phyloP scores from a whole-genome alignment of 2,888 invertebrate species.

The Eristalis pertinax region DNA sequence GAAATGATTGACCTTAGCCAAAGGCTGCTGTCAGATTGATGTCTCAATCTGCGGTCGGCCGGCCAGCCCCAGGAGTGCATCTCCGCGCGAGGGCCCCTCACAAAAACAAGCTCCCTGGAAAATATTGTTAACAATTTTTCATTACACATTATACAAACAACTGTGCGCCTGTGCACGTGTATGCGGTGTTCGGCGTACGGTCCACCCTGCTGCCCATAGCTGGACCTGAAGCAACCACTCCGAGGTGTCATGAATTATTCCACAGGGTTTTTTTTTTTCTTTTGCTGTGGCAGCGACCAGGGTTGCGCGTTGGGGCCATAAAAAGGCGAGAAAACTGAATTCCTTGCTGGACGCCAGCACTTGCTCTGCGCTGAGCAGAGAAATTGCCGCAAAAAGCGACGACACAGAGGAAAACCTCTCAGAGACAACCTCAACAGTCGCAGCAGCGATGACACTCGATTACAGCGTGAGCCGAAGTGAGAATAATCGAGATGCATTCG shows the following conservation, averaged over 20 bases:
- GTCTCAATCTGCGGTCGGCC: conserved; percentile 61
- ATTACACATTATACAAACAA: conserved; percentile 64
- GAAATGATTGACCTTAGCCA: conserved; percentile 68
- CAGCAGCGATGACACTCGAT: conserved; percentile 65
- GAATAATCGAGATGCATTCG: conserved; percentile 62
- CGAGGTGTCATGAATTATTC: conserved; percentile 71
- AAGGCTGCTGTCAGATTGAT: conserved; percentile 70
- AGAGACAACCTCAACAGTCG: conserved; percentile 15
- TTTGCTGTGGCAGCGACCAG: conserved; percentile 8
- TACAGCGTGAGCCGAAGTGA: conserved; percentile 64
- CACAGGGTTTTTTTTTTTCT: conserved; percentile 31
- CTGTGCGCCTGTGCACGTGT: conserved; percentile 16
- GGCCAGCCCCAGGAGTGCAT: conserved; percentile 54
- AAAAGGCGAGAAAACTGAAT: conserved; percentile 72
- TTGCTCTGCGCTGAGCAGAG: conserved; percentile 42
- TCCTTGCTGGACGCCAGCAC: conserved; percentile 65
- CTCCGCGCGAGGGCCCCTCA: conserved; percentile 21
- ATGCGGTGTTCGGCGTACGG: conserved; percentile 41
- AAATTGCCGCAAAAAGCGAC: conserved; percentile 36
- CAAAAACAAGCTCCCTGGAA: conserved; percentile 28
- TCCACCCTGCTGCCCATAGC: conserved; percentile 64
- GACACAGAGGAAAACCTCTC: conserved; percentile 30
- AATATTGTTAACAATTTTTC: conserved; percentile 72
- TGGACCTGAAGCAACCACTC: conserved; percentile 41
- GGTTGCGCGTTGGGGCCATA: conserved; percentile 66